phyloP scores from a whole-genome alignment of 2,888 invertebrate genomes.

The Xestoiulus laeticollis region DNA sequence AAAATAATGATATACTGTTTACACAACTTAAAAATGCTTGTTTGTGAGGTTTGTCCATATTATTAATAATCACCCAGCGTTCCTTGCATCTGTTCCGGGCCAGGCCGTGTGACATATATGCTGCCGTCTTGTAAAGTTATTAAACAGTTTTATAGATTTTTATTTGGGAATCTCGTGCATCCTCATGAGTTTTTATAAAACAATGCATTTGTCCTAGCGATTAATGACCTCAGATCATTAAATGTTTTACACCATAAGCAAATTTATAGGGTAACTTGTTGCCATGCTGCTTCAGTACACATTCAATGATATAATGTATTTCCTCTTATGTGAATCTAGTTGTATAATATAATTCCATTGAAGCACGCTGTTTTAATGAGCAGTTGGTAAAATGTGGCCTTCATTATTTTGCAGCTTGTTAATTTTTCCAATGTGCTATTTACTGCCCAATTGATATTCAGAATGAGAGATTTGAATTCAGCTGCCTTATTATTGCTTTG shows the following conservation, averaged over 20 bases:
- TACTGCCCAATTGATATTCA: background rate
- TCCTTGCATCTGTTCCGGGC: too few species aligned
- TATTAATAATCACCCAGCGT: too few species aligned
- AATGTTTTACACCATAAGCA: background rate
- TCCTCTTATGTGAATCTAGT: background rate
- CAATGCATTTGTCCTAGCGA: too few species aligned
- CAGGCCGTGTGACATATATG: background rate
- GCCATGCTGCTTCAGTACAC: background rate
- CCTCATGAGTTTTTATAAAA: too few species aligned
- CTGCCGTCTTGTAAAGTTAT: background rate
- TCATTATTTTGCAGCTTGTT: slow-evolving; percentile 20
- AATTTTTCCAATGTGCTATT: background rate
- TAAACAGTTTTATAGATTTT: too few species aligned
- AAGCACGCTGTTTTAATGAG: slow-evolving; percentile 2
- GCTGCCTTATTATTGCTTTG: background rate
- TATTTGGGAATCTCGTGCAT: too few species aligned
- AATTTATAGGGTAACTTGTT: background rate
- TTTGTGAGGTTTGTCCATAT: too few species aligned
- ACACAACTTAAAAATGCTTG: too few species aligned
- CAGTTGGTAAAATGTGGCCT: background rate
- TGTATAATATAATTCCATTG: background rate
- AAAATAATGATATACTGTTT: too few species aligned
- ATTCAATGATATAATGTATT: background rate
- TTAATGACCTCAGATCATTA: too few species aligned
- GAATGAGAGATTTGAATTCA: background rate